A percentile compares a stretch with the other conserved stretches of the same genome.
These are phyloP conservation scores for Magallana ariakensis DNA, from an alignment of 1,140 invertebrate species.

Conservation along the genomic window DNA sequence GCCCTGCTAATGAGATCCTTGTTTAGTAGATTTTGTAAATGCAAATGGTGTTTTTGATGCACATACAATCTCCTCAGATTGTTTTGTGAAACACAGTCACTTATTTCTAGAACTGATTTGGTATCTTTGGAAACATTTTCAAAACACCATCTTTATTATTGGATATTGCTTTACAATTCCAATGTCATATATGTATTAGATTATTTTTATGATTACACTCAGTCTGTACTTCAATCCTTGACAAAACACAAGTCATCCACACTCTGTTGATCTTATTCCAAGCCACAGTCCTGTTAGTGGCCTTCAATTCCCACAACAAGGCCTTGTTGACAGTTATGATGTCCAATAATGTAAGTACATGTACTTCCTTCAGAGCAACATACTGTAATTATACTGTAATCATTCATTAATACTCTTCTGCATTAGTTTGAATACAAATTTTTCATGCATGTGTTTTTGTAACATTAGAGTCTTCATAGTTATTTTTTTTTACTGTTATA, in stretches of 20 bases:
- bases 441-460: too few species aligned
- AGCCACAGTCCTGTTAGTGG: slow-evolving; percentile 98
- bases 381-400: too few species aligned
- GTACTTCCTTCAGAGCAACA: not conserved
- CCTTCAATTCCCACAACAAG: slow-evolving; percentile 99
- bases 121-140: too few species aligned
- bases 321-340: slow-evolving; percentile 99
- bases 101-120: not conserved
- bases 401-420: too few species aligned
- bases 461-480: too few species aligned
- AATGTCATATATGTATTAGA: too few species aligned
- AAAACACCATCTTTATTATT: too few species aligned
- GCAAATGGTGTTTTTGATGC: not conserved
- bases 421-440: too few species aligned
- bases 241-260: slow-evolving; percentile 87
- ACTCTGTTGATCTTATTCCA: slow-evolving; percentile 92
- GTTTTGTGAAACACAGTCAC: not conserved
- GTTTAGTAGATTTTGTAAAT: not conserved
- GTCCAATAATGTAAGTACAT: slow-evolving; percentile 96
- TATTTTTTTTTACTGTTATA: too few species aligned
- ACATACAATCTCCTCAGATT: not conserved
- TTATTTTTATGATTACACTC: too few species aligned
- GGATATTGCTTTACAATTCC: too few species aligned
- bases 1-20: not conserved
- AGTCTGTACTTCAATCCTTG: not conserved